Evolutionary conservation across 1,140 invertebrate species (phyloP).

Genomic region (Teleogryllus occipitalis): DNA sequence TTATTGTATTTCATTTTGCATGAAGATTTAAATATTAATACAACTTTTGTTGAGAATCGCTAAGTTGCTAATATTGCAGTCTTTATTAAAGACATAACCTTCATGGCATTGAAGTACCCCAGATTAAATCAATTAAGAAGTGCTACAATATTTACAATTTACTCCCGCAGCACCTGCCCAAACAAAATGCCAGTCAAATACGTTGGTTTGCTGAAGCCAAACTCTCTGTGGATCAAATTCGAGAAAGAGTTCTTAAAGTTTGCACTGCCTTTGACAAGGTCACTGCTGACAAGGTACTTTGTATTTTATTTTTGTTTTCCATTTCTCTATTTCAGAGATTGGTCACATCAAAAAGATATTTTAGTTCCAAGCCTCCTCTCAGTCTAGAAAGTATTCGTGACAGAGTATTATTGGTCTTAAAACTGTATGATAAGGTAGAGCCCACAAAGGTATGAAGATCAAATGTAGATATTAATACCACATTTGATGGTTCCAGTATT

Average conservation of each 20-base stretch:
- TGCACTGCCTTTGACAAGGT: conserved; percentile 34
- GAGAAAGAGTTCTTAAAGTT: conserved; percentile 30
- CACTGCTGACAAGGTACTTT: conserved; percentile 27
- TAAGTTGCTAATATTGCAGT: neutral
- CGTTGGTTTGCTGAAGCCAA: conserved; percentile 23
- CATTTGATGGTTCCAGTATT: conserved; percentile 20
- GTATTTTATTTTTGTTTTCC: conserved; percentile 22
- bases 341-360: conserved; percentile 52
- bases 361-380: conserved; percentile 63
- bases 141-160: conserved; percentile 15
- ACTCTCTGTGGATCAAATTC: conserved; percentile 26
- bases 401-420: conserved; percentile 84
- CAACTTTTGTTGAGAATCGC: neutral
- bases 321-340: conserved; percentile 55
- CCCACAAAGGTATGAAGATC: conserved; percentile 68
- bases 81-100: neutral
- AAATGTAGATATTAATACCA: neutral
- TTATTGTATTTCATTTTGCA: neutral
- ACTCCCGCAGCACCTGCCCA: conserved; percentile 15
- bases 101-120: neutral
- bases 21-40: neutral
- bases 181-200: conserved; percentile 12
- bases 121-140: neutral
- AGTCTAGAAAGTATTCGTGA: conserved; percentile 73
- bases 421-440: conserved; percentile 94